Evolutionary conservation across 2,888 invertebrate genomes (phyloP).

Genomic region (Synergus itoensis): DNA sequence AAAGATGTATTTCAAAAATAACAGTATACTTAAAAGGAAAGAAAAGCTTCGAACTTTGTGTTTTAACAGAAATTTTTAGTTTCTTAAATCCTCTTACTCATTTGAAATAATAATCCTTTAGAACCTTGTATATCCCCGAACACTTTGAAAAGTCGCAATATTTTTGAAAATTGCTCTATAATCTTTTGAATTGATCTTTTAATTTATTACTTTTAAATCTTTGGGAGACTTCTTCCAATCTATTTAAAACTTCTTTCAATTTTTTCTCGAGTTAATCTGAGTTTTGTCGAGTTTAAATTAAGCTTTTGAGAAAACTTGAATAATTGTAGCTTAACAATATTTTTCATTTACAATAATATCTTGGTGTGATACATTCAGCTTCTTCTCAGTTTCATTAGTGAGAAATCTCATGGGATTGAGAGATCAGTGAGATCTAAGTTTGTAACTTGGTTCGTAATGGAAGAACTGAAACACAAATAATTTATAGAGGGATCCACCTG

Average conservation of each 20-base stretch:
- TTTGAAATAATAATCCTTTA: not conserved
- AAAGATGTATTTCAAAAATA: no score
- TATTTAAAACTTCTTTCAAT: not conserved
- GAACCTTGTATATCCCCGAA: not conserved
- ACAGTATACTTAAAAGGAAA: not conserved
- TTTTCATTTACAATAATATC: no score
- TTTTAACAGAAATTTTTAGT: not conserved
- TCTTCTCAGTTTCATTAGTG: not conserved
- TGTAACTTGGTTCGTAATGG: not conserved
- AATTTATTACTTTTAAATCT: not conserved
- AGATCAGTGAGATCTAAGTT: no score
- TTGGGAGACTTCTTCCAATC: no score
- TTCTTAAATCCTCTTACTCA: not conserved
- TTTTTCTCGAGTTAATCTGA: not conserved
- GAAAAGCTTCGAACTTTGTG: not conserved
- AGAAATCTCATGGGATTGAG: not conserved
- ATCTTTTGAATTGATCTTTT: not conserved
- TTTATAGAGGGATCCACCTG: not conserved
- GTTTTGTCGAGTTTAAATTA: not conserved
- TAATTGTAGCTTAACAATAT: no score
- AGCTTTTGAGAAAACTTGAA: not conserved
- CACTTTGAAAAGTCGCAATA: not conserved
- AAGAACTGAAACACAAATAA: not conserved
- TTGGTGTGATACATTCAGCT: not conserved
- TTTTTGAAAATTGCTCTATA: not conserved